Evolutionary conservation across 2,888 invertebrate genomes (phyloP), one percentile per base, ranked within the genome.

Genomic region (Lepetodrilus schrolli): DNA sequence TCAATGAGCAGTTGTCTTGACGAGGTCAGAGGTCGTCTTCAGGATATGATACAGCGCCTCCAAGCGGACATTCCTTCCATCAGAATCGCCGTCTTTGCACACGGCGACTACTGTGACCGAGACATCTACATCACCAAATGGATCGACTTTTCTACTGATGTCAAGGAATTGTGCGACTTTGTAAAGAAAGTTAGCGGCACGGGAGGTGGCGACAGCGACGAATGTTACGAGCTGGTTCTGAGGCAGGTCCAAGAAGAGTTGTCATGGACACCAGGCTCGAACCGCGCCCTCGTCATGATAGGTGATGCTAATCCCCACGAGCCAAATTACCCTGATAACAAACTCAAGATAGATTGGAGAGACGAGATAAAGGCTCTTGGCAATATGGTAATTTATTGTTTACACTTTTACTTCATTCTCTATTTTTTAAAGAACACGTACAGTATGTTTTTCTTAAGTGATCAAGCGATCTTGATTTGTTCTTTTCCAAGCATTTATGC

Each of bases 221-320:
- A 89, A 68, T 89, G 88, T 70, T 90, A 90, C 77, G 90, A 90
- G 76, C 81, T 89, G 36, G 89, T 88, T 8, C 81, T 90, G 36
- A 79, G 83, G 37, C 80, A 88, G 76, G 87, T 84, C 1, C 80
- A 86, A 23, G 82, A 82, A 2, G 76, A 85, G 68, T 76, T 88
- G 49, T 83, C 84, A 10, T 89, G 89, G 89, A 85, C 84, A 7
- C 84, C 86, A 0, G 86, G 85, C 8, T 83, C 86, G 20, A 85
- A 86, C 69, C 79, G 86, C 17, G 83, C 85, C 4, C 81, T 89
- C 38, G 86, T 89, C 4, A 82, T 89, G 85, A 87, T 89, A 26
- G 89, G 88, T 0, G 89, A 89, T 75, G 82, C 85, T n/a, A 77
- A 77, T 17, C 88, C 89, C 0, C 89, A 89, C 70, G 84, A 80